phyloP scores from a whole-genome alignment of 2,113 vertebrate genomes.

The Todiramphus saurophagus region DNA sequence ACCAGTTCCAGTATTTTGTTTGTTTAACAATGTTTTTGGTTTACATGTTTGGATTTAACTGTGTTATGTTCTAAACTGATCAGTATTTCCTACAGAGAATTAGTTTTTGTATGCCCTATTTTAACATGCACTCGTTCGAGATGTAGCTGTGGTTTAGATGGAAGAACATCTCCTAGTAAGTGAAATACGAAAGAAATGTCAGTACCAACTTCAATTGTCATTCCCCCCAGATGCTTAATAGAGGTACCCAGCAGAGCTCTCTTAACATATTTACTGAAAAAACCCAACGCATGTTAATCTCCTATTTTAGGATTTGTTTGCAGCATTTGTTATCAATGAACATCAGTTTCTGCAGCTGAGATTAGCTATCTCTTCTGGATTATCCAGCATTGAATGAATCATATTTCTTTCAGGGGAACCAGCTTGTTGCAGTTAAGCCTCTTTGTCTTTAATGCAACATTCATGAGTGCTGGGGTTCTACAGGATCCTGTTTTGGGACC shows the following conservation, averaged over 20 bases:
- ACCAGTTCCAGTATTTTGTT: not conserved
- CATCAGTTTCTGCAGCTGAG: conserved; percentile 13
- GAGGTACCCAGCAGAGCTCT: not conserved
- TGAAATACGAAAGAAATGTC: not conserved
- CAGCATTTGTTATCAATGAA: not conserved
- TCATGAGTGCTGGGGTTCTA: conserved; percentile 5
- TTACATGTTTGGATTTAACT: not conserved
- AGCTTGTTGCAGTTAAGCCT: conserved; percentile 5
- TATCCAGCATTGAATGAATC: not conserved
- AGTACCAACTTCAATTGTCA: not conserved
- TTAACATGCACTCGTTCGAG: not conserved
- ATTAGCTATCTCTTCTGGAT: conserved; percentile 19
- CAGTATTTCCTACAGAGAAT: not conserved
- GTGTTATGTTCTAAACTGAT: not conserved
- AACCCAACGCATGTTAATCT: not conserved
- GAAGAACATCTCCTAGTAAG: not conserved
- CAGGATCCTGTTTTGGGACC: conserved; percentile 12
- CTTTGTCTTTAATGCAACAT: conserved; percentile 35
- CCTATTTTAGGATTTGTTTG: conserved; percentile 42
- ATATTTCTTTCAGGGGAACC: conserved; percentile 9
- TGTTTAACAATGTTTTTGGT: not conserved
- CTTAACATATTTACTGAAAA: not conserved
- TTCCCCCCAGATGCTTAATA: not conserved
- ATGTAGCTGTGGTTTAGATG: not conserved
- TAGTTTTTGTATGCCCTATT: not conserved